These are phyloP conservation scores for Mastomys natalensis DNA, from an alignment of 2,113 vertebrate species.

Conservation along the genomic window DNA sequence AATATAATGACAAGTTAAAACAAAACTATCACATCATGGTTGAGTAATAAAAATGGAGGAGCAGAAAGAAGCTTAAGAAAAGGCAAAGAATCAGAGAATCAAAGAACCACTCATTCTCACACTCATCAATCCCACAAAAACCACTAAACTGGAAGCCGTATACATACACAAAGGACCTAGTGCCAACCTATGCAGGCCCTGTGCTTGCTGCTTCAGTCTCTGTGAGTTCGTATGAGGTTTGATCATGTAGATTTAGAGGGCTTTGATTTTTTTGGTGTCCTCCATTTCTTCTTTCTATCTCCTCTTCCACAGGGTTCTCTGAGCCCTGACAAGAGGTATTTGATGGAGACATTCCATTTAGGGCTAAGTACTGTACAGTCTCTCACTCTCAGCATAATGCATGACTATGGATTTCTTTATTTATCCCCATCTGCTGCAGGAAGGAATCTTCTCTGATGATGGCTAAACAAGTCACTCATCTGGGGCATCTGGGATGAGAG, in stretches of 20 bases:
- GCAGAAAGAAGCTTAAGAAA: background rate
- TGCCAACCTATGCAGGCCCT: background rate
- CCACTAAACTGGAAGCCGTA: background rate
- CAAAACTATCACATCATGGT: background rate
- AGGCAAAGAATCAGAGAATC: background rate
- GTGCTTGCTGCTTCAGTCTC: background rate
- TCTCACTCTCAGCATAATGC: too few species aligned
- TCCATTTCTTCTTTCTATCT: background rate
- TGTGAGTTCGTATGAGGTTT: background rate
- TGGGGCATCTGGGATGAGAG: background rate
- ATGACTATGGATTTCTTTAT: too few species aligned
- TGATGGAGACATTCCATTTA: background rate
- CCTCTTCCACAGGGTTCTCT: background rate
- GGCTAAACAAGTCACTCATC: background rate
- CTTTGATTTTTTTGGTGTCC: background rate
- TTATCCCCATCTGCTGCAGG: too few species aligned
- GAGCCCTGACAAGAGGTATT: background rate
- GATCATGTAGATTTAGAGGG: background rate
- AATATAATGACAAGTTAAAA: background rate
- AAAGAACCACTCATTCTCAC: background rate
- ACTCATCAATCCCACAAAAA: background rate
- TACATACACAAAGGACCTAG: too few species aligned
- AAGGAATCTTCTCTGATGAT: background rate
- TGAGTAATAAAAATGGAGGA: background rate
- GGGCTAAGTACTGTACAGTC: background rate